These are phyloP conservation scores for Drosophila punjabiensis DNA, from an alignment of 1,140 invertebrate genomes.

Conservation along the genomic window DNA sequence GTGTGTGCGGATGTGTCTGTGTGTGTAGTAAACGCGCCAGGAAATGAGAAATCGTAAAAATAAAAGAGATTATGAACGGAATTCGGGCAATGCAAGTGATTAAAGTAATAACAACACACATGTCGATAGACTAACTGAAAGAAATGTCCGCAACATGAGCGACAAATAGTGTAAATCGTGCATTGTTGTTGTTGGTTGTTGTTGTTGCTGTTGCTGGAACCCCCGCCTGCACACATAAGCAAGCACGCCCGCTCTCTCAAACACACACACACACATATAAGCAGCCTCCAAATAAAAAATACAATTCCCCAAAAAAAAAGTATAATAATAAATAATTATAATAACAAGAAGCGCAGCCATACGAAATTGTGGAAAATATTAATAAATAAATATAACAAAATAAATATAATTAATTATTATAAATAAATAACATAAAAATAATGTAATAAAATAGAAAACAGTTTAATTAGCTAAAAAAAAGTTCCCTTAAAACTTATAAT, in stretches of 20 bases:
- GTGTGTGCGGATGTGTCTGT: conserved; percentile 1
- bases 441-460: not conserved
- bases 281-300: conserved; percentile 16
- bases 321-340: conserved; percentile 3
- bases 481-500: not conserved
- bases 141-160: conserved; percentile 23
- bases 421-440: not conserved
- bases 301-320: not conserved
- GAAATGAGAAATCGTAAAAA: conserved; percentile 50
- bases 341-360: conserved; percentile 31
- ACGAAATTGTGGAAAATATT: not conserved
- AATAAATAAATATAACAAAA: not conserved
- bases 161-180: conserved; percentile 32
- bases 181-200: conserved; percentile 34
- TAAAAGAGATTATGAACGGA: conserved; percentile 30
- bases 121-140: not conserved
- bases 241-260: conserved; percentile 10
- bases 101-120: conserved; percentile 13
- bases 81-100: conserved; percentile 16
- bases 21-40: conserved; percentile 29
- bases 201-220: conserved; percentile 19
- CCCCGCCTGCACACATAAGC: conserved; percentile 30
- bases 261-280: conserved; percentile 6
- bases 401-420: not conserved
- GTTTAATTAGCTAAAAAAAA: not conserved